A percentile compares a stretch with the other conserved stretches of the same genome.
Conservation (phyloP, 1,140 invertebrate species). For the Drosophila novamexicana region DNA sequence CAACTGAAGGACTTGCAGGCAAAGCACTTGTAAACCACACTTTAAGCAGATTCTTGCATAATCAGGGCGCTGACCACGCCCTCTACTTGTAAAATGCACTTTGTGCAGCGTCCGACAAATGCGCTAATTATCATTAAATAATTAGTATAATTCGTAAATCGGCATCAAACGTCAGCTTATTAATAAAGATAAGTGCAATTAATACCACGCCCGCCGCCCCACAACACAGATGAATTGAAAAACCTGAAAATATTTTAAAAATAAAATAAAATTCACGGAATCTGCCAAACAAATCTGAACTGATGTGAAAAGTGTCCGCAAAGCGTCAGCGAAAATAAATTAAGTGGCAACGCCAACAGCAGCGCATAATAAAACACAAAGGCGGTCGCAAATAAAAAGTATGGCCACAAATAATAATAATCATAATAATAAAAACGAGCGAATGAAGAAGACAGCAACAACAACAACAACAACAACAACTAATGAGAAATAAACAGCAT, state of each 20-base stretch:
- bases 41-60: not conserved
- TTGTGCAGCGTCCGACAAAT: slow-evolving; percentile 14
- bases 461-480: not conserved
- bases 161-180: slow-evolving; percentile 68
- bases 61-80: too few relatives aligned
- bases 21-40: not conserved
- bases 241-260: slow-evolving; percentile 30
- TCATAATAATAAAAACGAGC: slow-evolving; percentile 26
- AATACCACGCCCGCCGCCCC: slow-evolving; percentile 25
- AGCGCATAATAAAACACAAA: slow-evolving; percentile 57
- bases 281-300: slow-evolving; percentile 26
- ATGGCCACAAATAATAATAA: slow-evolving; percentile 40
- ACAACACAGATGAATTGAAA: slow-evolving; percentile 54
- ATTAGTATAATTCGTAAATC: slow-evolving; percentile 65
- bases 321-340: slow-evolving; percentile 51
- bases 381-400: slow-evolving; percentile 46
- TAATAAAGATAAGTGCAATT: slow-evolving; percentile 68
- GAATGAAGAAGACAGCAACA: not conserved
- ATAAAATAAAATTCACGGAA: slow-evolving; percentile 15
- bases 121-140: slow-evolving; percentile 59
- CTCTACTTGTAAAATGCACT: not conserved
- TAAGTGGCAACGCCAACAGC: slow-evolving; percentile 32
- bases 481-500: slow-evolving; percentile 44
- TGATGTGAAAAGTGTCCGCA: slow-evolving; percentile 45
- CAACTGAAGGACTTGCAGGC: not conserved